Conservation (phyloP, 1,140 invertebrate genomes). For the Lethrus apterus region DNA sequence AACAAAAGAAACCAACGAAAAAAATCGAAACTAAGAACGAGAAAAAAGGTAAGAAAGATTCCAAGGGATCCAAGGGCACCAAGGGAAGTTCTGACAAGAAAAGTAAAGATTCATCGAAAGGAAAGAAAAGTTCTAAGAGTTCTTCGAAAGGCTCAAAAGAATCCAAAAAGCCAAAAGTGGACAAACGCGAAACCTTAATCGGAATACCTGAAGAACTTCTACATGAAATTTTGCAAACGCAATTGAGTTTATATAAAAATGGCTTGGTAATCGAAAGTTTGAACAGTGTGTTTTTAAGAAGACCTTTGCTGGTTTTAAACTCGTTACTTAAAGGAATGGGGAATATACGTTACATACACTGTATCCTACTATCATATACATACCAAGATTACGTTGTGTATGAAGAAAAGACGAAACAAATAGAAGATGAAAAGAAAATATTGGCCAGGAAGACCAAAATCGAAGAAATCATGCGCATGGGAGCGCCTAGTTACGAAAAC, state of each 20-base stretch:
- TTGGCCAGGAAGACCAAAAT: slow-evolving; percentile 14
- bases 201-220: slow-evolving; percentile 23
- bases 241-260: slow-evolving; percentile 16
- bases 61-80: not conserved
- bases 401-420: slow-evolving; percentile 11
- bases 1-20: slow-evolving; percentile 11
- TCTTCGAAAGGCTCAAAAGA: slow-evolving; percentile 9
- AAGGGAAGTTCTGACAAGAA: not conserved
- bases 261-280: slow-evolving; percentile 31
- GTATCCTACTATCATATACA: slow-evolving; percentile 26
- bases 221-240: slow-evolving; percentile 24
- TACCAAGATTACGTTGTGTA: slow-evolving; percentile 15
- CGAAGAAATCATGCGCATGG: slow-evolving; percentile 7
- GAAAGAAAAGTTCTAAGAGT: slow-evolving; percentile 9
- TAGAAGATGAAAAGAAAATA: not conserved
- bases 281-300: slow-evolving; percentile 24
- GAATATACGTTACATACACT: slow-evolving; percentile 26
- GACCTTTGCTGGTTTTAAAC: slow-evolving; percentile 19
- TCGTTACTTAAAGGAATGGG: slow-evolving; percentile 25
- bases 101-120: slow-evolving; percentile 3
- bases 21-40: not conserved
- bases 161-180: not conserved
- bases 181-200: slow-evolving; percentile 7
- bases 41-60: not conserved
- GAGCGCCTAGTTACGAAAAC: not conserved